Percentiles rank a stretch among this genome's conserved stretches.
Evolutionary conservation across 1,140 invertebrate species (phyloP).

Genomic region (Drosophila jambulina): DNA sequence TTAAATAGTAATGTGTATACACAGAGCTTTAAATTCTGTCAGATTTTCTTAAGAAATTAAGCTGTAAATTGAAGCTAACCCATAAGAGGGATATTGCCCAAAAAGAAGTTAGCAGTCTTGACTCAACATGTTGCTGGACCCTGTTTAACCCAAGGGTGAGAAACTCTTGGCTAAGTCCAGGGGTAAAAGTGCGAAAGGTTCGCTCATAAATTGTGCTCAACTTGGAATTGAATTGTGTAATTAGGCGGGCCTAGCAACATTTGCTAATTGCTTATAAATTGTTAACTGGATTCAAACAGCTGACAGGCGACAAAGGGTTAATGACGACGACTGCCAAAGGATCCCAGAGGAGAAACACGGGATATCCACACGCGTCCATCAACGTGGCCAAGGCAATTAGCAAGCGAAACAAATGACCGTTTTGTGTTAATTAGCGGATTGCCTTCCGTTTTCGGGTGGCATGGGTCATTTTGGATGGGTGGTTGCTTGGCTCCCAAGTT

Average conservation of each 20-base stretch:
- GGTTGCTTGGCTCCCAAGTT: neutral
- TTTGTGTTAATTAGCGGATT: slow-evolving; percentile 71
- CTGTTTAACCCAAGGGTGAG: slow-evolving; percentile 14
- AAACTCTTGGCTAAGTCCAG: slow-evolving; percentile 7
- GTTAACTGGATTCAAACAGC: slow-evolving; percentile 64
- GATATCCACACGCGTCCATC: slow-evolving; percentile 24
- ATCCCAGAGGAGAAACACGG: slow-evolving; percentile 29
- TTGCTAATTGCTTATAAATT: slow-evolving; percentile 78
- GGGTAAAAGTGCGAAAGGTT: slow-evolving; percentile 9
- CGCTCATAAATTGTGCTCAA: slow-evolving; percentile 40
- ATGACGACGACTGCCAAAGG: slow-evolving; percentile 34
- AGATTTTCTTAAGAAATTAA: neutral
- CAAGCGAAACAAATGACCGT: slow-evolving; percentile 73
- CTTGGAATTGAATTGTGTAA: slow-evolving; percentile 52
- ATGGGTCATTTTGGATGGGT: neutral
- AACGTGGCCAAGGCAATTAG: slow-evolving; percentile 53
- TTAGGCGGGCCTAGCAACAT: slow-evolving; percentile 58
- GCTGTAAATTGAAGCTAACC: neutral
- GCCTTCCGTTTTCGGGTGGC: slow-evolving; percentile 22
- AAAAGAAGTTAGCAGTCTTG: slow-evolving; percentile 3
- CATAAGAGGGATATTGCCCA: neutral
- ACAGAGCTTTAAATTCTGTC: neutral
- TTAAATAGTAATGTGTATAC: neutral
- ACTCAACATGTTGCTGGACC: slow-evolving; percentile 14
- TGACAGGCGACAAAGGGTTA: slow-evolving; percentile 68